These are phyloP conservation scores for Urocynchramus pylzowi DNA, from an alignment of 2,113 vertebrate species.

Conservation along the genomic window DNA sequence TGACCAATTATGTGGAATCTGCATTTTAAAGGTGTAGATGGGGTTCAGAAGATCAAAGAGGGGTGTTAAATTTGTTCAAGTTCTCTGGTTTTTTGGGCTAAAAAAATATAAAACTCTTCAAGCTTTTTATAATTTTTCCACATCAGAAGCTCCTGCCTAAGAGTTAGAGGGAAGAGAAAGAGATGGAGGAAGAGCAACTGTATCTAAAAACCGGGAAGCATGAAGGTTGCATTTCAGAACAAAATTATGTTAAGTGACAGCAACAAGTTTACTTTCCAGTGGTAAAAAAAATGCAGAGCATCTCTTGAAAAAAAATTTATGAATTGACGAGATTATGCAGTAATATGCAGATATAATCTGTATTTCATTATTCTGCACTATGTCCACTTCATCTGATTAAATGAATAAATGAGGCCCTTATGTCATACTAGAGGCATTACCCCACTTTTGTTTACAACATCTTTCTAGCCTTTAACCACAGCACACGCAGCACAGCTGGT, in stretches of 20 bases:
- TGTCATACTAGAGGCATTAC: neutral
- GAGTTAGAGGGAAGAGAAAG: neutral
- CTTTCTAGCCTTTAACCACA: conserved; percentile 17
- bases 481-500: conserved; percentile 34
- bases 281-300: neutral
- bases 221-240: neutral
- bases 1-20: neutral
- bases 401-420: conserved; percentile 22
- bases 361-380: neutral
- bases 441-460: conserved; percentile 32
- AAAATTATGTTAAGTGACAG: neutral
- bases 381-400: neutral
- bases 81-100: neutral
- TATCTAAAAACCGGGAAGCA: neutral
- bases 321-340: neutral
- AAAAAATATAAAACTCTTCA: neutral
- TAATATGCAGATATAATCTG: neutral
- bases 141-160: neutral
- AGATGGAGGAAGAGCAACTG: neutral
- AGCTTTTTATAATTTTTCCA: neutral
- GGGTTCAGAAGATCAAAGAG: neutral
- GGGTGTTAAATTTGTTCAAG: neutral
- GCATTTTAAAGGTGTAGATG: neutral
- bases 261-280: neutral
- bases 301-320: neutral